Percentiles rank a stretch among this genome's conserved stretches.
These are phyloP conservation scores for Epinotia nisella DNA, from an alignment of 2,888 invertebrate species.

Conservation along the genomic window DNA sequence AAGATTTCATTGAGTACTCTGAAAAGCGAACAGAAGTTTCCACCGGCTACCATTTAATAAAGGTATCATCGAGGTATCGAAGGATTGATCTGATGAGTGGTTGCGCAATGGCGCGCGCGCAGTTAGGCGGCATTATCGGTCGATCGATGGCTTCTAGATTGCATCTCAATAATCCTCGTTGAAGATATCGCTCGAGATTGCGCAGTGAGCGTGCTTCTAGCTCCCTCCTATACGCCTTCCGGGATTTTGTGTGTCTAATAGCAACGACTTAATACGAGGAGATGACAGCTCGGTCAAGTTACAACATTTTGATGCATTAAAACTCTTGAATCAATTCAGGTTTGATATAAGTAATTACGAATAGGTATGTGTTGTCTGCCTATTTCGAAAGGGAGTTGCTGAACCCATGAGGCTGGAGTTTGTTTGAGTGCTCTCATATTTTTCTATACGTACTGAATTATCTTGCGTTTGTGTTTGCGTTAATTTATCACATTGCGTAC, in stretches of 20 bases:
- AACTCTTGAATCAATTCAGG: background rate
- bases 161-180: constrained; percentile 81
- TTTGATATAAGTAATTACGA: background rate
- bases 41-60: constrained; percentile 78
- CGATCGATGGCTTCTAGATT: constrained; percentile 81
- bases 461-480: too few species aligned
- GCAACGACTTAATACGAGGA: constrained; percentile 46
- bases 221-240: constrained; percentile 69
- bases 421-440: background rate
- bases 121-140: constrained; percentile 79
- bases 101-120: constrained; percentile 74
- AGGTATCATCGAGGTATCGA: constrained; percentile 75
- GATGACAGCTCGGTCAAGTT: background rate
- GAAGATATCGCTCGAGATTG: constrained; percentile 74
- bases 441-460: background rate
- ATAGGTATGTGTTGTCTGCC: background rate
- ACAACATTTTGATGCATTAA: background rate
- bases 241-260: constrained; percentile 63
- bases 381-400: too few species aligned
- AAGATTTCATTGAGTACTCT: background rate
- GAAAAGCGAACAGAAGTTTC: constrained; percentile 35
- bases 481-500: too few species aligned
- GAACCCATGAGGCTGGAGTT: background rate
- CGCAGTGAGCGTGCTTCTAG: constrained; percentile 64
- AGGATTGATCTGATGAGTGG: constrained; percentile 76